Conservation (phyloP, 2,888 invertebrate species). For the Drosophila quinaria region DNA sequence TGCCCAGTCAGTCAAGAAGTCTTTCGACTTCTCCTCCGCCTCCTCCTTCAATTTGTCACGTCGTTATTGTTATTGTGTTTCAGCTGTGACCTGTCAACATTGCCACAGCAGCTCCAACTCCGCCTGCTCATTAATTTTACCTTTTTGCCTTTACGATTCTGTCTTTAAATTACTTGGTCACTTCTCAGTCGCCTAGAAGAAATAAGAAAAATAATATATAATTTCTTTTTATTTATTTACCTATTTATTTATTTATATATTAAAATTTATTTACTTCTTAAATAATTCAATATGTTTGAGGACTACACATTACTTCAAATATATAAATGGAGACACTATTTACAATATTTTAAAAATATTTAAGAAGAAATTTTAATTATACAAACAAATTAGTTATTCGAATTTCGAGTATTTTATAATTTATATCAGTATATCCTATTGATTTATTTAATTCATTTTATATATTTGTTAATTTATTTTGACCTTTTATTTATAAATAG, state of each 20-base stretch:
- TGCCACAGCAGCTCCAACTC: conserved; percentile 26
- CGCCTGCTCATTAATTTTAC: conserved; percentile 68
- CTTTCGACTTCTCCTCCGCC: neutral
- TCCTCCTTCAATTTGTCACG: conserved; percentile 7
- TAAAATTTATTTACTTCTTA: neutral
- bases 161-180: conserved; percentile 47
- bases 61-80: conserved; percentile 33
- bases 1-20: neutral
- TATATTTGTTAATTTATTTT: too few species aligned
- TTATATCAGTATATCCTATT: too few species aligned
- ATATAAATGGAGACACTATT: too few species aligned
- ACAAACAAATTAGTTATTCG: too few species aligned
- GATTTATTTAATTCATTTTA: too few species aligned
- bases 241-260: neutral
- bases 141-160: conserved; percentile 24
- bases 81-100: conserved; percentile 55
- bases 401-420: too few species aligned
- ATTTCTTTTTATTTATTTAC: too few species aligned
- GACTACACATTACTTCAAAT: too few species aligned
- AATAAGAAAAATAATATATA: conserved; percentile 22
- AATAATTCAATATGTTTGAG: too few species aligned
- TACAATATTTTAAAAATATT: too few species aligned
- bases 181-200: conserved; percentile 33
- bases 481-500: too few species aligned
- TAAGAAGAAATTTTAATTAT: too few species aligned